A percentile compares a stretch with the other conserved stretches of the same genome.
Evolutionary conservation across 2,113 vertebrate genomes (phyloP).

Genomic region (Hippocampus zosterae): DNA sequence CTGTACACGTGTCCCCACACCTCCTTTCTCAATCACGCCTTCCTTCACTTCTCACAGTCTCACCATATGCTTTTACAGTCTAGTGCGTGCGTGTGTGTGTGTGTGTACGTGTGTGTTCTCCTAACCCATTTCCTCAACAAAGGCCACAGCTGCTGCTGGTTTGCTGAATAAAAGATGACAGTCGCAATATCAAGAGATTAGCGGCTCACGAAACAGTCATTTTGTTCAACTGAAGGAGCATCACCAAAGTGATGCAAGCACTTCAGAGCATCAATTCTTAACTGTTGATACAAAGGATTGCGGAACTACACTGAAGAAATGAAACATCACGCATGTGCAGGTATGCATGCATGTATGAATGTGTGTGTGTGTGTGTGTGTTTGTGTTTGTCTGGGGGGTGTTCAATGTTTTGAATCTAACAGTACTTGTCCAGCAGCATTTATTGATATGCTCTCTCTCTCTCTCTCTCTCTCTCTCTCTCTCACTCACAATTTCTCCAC

Average conservation of each 20-base stretch:
- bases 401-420: too few species aligned
- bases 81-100: slow-evolving; percentile 14
- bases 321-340: not conserved
- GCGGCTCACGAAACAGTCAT: slow-evolving; percentile 53
- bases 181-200: slow-evolving; percentile 56
- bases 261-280: slow-evolving; percentile 27
- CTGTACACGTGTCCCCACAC: slow-evolving; percentile 22
- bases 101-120: slow-evolving; percentile 17
- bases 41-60: slow-evolving; percentile 25
- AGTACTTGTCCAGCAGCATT: too few species aligned
- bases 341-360: not conserved
- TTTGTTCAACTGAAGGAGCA: slow-evolving; percentile 54
- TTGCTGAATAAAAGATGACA: slow-evolving; percentile 67
- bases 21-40: slow-evolving; percentile 33
- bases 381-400: not conserved
- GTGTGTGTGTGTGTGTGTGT: not conserved
- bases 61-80: slow-evolving; percentile 16
- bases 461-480: too few species aligned
- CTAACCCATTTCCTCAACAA: slow-evolving; percentile 50
- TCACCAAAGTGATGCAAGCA: slow-evolving; percentile 47
- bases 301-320: slow-evolving; percentile 5
- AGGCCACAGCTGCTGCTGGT: slow-evolving; percentile 60
- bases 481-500: too few species aligned
- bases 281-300: not conserved
- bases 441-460: too few species aligned